Base-by-base conservation (phyloP, 64 coral and sea anemone genomes). In the Porites australiensis region DNA sequence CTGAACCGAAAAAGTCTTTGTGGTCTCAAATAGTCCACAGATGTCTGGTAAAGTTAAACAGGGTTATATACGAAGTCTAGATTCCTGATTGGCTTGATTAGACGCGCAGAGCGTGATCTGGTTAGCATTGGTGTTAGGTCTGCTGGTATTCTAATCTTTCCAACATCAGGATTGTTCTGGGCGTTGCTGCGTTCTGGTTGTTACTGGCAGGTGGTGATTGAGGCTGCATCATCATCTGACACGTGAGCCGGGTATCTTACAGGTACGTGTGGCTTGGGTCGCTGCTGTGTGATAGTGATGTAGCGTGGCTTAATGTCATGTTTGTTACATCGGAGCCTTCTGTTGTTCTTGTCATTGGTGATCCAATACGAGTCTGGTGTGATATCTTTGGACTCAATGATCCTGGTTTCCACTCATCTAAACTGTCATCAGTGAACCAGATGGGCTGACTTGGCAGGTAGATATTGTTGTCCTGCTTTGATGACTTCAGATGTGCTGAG, bases 291-390 rank as follows among this genome's bases (percentile, higher is more conserved):
- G 54, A 82, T 47, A 51, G 19, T n/a, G 58, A 75, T 11, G 46
- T 58, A 70, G 19, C 83, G 85, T 47, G 83, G 61, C 45, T 93
- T 93, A 67, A 93, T 81, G 76, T 88, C 79, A 86, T 75, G 79
- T 50, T 37, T 83, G 54, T 89, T 94, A 16, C 79, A 46, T 67
- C 79, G 77, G 13, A 86, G 53, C 58, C 70, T 65, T 89, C 93
- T 72, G 70, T 85, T 86, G 27, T 4, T 94, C 19, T 90, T 53
- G 8, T 86, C 46, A 16, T 89, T 89, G 57, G 78, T 47, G 12
- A 83, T 89, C 92, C 92, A 93, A 67, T 88, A 88, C 23, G 77
- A 94, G 37, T 83, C 77, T 75, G 86, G 86, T 58, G 86, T 5
- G 27, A 4, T 71, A 44, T 90, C 27, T 50, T 70, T 70, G 19